A percentile compares a stretch with the other conserved stretches of the same genome.
Evolutionary conservation across 2,797 vertebrate genomes (phyloP).

Genomic region (Toxotes lorentzi): DNA sequence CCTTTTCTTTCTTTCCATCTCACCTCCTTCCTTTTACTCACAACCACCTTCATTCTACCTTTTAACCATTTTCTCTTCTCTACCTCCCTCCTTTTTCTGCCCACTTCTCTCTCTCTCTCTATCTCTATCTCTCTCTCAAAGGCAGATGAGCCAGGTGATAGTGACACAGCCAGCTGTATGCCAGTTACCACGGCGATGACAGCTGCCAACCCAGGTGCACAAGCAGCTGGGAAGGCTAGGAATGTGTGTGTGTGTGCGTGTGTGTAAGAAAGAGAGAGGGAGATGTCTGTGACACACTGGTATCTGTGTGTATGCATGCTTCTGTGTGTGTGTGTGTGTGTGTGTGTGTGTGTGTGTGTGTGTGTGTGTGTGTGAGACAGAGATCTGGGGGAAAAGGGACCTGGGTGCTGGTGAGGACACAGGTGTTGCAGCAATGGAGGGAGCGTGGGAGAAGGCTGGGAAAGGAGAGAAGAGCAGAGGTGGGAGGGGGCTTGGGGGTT

Average conservation of each 20-base stretch:
- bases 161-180: conserved; percentile 80
- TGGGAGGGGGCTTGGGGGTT: conserved; percentile 4
- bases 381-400: conserved; percentile 27
- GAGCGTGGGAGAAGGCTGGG: conserved; percentile 71
- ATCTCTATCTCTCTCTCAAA: conserved; percentile 25
- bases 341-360: conserved; percentile 40
- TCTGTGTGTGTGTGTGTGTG: conserved; percentile 40
- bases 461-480: conserved; percentile 21
- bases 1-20: conserved; percentile 3
- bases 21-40: conserved; percentile 7
- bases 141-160: conserved; percentile 82
- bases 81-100: conserved; percentile 41
- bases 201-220: conserved; percentile 81
- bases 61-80: conserved; percentile 23
- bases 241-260: conserved; percentile 54
- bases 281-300: conserved; percentile 56
- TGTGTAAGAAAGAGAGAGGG: conserved; percentile 6
- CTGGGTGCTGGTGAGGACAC: conserved; percentile 61
- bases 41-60: conserved; percentile 14
- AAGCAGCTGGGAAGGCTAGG: conserved; percentile 75
- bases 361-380: conserved; percentile 36
- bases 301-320: conserved; percentile 55
- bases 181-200: conserved; percentile 81
- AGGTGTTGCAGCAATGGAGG: conserved; percentile 72
- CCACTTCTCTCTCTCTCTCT: conserved; percentile 33